phyloP scores from a whole-genome alignment of 2,113 vertebrate genomes.

The Aptenodytes forsteri region DNA sequence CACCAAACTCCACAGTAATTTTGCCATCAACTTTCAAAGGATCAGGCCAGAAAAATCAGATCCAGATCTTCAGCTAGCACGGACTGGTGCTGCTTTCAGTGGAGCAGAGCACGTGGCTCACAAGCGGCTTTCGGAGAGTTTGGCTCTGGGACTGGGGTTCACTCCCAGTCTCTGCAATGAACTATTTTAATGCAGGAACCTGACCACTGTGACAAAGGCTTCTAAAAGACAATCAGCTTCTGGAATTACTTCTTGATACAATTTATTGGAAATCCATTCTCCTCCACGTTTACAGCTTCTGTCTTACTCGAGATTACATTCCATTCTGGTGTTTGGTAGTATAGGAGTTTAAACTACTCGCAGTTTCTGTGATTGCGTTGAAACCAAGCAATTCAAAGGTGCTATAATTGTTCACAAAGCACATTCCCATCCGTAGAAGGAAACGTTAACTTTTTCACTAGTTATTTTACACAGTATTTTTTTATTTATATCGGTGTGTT shows the following conservation, averaged over 20 bases:
- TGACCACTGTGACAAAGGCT: slow-evolving; percentile 8
- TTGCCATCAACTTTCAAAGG: background rate
- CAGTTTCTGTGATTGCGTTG: background rate
- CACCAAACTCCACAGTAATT: background rate
- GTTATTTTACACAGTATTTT: slow-evolving; percentile 32
- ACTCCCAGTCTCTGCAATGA: background rate
- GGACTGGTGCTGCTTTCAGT: background rate
- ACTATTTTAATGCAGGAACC: background rate
- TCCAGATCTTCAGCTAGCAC: background rate
- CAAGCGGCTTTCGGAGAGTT: background rate
- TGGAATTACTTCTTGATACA: background rate
- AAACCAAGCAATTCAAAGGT: slow-evolving; percentile 26
- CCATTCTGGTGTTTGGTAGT: background rate
- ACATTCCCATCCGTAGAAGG: background rate
- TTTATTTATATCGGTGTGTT: slow-evolving; percentile 67
- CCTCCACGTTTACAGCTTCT: background rate
- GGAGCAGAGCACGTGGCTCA: background rate
- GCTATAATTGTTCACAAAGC: slow-evolving; percentile 30
- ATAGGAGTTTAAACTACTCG: background rate
- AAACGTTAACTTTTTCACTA: background rate
- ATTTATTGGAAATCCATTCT: background rate
- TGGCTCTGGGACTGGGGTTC: background rate
- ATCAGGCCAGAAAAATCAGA: background rate
- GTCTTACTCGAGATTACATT: background rate
- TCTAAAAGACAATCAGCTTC: background rate